phyloP scores from a whole-genome alignment of 2,888 invertebrate genomes.

The Andricus curvator region DNA sequence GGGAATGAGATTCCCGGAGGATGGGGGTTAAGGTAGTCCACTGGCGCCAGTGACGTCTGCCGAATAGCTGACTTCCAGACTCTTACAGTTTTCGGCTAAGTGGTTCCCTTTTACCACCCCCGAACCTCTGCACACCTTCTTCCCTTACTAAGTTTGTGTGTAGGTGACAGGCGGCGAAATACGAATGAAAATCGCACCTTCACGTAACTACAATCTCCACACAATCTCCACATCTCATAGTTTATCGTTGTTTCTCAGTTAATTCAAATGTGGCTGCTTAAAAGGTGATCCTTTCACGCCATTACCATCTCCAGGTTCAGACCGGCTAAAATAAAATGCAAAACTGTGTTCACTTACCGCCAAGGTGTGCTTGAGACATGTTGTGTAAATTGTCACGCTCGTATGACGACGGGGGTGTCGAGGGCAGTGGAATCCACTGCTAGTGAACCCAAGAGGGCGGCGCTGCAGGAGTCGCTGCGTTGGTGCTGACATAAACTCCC shows the following conservation, averaged over 20 bases:
- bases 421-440: slow-evolving; percentile 71
- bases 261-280: background rate
- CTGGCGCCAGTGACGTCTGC: slow-evolving; percentile 77
- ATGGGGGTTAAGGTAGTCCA: slow-evolving; percentile 72
- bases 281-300: background rate
- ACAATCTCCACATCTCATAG: background rate
- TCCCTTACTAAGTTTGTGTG: background rate
- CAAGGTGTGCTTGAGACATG: slow-evolving; percentile 62
- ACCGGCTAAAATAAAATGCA: background rate
- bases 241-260: background rate
- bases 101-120: slow-evolving; percentile 68
- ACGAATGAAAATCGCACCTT: slow-evolving; percentile 13
- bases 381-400: slow-evolving; percentile 63
- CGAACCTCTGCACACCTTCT: slow-evolving; percentile 17
- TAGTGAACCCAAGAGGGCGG: slow-evolving; percentile 84
- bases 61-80: slow-evolving; percentile 75
- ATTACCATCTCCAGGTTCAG: background rate
- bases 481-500: slow-evolving; percentile 72
- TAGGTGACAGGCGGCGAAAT: slow-evolving; percentile 9
- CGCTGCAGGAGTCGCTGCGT: slow-evolving; percentile 78
- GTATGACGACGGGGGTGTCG: slow-evolving; percentile 67
- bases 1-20: slow-evolving; percentile 72
- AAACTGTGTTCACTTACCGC: slow-evolving; percentile 62
- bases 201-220: background rate
- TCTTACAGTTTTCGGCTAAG: slow-evolving; percentile 72